These are phyloP conservation scores for Pimpla rufipes DNA, from an alignment of 2,888 invertebrate genomes.

Conservation along the genomic window DNA sequence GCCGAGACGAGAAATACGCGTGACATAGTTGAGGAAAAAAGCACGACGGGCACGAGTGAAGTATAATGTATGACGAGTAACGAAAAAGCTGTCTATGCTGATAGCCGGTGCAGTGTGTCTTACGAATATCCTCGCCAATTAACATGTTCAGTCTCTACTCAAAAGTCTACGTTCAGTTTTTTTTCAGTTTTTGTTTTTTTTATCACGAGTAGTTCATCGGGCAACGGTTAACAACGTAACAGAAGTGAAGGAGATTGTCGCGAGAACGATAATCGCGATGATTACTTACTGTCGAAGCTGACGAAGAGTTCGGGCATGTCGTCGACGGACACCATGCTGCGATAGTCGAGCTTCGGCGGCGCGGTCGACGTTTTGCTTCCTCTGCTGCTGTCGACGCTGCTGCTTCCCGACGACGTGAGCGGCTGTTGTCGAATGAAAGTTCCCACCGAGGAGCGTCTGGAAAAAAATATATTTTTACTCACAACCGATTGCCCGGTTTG, in stretches of 20 bases:
- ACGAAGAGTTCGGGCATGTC: slow-evolving; percentile 98
- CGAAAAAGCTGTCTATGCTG: slow-evolving; percentile 76
- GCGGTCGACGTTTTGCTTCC: slow-evolving; percentile 87
- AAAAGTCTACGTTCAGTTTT: slow-evolving; percentile 22
- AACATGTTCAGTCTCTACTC: slow-evolving; percentile 30
- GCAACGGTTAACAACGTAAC: not conserved
- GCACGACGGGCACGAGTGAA: slow-evolving; percentile 37
- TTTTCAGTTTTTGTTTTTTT: no score
- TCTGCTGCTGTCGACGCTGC: slow-evolving; percentile 88
- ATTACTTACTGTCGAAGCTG: slow-evolving; percentile 95
- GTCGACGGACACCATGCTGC: slow-evolving; percentile 97
- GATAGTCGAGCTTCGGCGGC: slow-evolving; percentile 94
- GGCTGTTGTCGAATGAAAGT: slow-evolving; percentile 92
- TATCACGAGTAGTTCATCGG: not conserved
- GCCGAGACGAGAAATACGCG: not conserved
- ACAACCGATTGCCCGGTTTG: slow-evolving; percentile 15
- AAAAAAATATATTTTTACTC: slow-evolving; percentile 72
- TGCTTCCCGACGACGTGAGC: slow-evolving; percentile 84
- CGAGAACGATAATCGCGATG: not conserved
- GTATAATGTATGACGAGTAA: slow-evolving; percentile 58
- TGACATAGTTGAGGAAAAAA: slow-evolving; percentile 12
- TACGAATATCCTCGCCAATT: slow-evolving; percentile 37
- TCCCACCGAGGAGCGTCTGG: slow-evolving; percentile 94
- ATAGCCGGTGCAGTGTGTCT: slow-evolving; percentile 78
- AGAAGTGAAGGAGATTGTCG: not conserved